Evolutionary conservation across 2,113 vertebrate species (phyloP).

Genomic region (Atlantisia rogersi): DNA sequence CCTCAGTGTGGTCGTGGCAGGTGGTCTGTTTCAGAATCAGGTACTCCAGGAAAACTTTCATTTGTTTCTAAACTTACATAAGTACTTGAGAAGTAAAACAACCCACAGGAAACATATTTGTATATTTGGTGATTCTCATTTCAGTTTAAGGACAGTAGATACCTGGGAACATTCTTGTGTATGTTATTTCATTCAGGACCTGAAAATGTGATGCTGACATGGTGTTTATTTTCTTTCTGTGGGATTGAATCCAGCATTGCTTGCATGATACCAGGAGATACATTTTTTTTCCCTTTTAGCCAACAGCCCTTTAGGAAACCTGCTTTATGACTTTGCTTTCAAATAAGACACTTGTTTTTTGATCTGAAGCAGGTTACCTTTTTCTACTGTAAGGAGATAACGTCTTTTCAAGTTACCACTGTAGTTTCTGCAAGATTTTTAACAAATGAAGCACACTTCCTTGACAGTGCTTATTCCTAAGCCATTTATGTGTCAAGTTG

Average conservation of each 20-base stretch:
- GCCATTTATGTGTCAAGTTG: neutral
- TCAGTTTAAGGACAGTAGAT: neutral
- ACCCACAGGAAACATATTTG: neutral
- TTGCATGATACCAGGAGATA: neutral
- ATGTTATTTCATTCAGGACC: neutral
- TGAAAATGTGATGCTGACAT: neutral
- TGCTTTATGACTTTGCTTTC: neutral
- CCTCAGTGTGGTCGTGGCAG: neutral
- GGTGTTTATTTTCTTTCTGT: neutral
- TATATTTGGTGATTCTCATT: neutral
- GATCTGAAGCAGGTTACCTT: neutral
- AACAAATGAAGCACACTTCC: neutral
- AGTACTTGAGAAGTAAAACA: neutral
- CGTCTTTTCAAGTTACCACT: neutral
- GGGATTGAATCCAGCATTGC: neutral
- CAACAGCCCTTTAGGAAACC: neutral
- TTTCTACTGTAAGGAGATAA: neutral
- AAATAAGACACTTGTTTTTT: neutral
- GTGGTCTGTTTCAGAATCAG: neutral
- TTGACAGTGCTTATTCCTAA: neutral
- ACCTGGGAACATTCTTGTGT: neutral
- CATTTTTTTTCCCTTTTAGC: neutral
- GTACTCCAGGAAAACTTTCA: neutral
- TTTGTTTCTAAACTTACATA: neutral
- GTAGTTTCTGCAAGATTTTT: neutral